Base-by-base conservation (phyloP, 2,888 invertebrate genomes). In the Drosophila trichaetosa region DNA sequence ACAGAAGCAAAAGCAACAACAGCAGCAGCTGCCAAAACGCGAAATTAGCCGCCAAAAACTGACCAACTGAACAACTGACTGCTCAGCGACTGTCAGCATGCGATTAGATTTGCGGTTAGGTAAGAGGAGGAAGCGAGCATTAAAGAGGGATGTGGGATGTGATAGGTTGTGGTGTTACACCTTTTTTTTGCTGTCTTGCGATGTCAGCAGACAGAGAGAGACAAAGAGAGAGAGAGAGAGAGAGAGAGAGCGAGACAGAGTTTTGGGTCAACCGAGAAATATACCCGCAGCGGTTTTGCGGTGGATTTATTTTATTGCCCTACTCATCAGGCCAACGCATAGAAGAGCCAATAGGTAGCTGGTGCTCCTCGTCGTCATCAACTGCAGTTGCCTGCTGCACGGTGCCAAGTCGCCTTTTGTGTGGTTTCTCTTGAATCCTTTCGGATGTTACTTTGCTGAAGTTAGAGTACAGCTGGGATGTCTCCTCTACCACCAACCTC, bases 261-360 rank as follows among this genome's bases (percentile, higher is more conserved):
- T 71, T 81, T 82, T 48, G 80, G 88, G 85, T 83, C 88, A 86
- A 74, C 81, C 82, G 42, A 84, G 79, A 89, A 89, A 89, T 88
- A 83, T 89, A 85, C 62, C 76, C 88, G 86, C 79, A 83, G 86
- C 76, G 83, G 88, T 88, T 86, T 86, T 86, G 88, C 75, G 88
- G 86, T 86, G 88, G 86, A 89, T 86, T 86, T 86, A 89, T 86
- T 89, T 86, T 86, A 86, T 86, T 89, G 86, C 83, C 71, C 60
- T 57, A 72, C 72, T 72, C 77, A 76, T 72, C 64, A 57, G 74
- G 65, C 64, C 60, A 57, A 64, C 70, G 72, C 67, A 58, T 31
- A 56, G 38, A 24, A 69, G 57, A 31, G 16, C 21, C 13, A 18
- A 40, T 16, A 21, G 31, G 60, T 16, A 29, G 33, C 18, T 36